Conservation (phyloP, 2,797 vertebrate genomes). For the Spondyliosoma cantharus region DNA sequence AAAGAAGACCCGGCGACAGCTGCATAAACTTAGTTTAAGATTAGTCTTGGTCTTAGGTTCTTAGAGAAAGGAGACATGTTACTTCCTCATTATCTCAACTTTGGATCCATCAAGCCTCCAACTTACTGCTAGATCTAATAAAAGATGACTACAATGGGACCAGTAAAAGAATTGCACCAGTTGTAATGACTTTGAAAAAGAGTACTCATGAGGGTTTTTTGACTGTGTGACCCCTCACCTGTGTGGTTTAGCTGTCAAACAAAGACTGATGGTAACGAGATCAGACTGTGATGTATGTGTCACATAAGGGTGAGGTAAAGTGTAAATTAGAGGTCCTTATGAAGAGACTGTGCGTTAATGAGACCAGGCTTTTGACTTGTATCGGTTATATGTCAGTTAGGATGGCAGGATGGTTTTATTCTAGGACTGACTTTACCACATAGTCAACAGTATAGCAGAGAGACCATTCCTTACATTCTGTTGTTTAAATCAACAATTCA, state of each 20-base stretch:
- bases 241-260: background rate
- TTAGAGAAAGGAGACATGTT: background rate
- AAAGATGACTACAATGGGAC: conserved; percentile 23
- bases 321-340: background rate
- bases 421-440: background rate
- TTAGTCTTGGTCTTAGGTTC: background rate
- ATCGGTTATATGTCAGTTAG: no score
- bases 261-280: conserved; percentile 13
- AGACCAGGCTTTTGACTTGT: background rate
- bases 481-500: background rate
- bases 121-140: background rate
- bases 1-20: background rate
- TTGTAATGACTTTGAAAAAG: conserved; percentile 5
- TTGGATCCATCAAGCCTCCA: conserved; percentile 7
- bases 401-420: background rate
- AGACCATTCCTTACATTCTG: background rate
- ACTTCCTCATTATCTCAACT: conserved; percentile 12
- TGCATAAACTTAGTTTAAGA: no score
- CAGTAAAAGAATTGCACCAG: conserved; percentile 3
- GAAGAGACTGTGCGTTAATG: background rate
- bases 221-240: background rate
- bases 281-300: background rate
- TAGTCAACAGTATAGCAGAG: background rate
- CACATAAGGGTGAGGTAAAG: background rate
- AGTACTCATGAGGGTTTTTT: conserved; percentile 6